These are phyloP conservation scores for Gallinago stenura DNA, from an alignment of 2,797 vertebrate genomes.

Conservation along the genomic window DNA sequence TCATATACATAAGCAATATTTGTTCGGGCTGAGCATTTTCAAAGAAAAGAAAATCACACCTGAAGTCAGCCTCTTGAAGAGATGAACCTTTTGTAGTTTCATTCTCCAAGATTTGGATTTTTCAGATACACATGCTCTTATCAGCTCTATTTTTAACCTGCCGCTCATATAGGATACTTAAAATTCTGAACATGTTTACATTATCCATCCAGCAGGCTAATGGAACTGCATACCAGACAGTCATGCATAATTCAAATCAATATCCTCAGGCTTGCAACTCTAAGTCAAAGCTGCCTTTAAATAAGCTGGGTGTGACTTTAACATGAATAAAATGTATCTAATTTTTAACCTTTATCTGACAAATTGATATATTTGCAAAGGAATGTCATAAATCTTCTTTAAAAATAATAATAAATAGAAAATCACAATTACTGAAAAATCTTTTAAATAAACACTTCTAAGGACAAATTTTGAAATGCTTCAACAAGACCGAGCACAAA, in stretches of 20 bases:
- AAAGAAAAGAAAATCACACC: constrained; percentile 26
- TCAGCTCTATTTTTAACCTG: constrained; percentile 85
- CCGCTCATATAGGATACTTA: constrained; percentile 81
- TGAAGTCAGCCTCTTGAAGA: constrained; percentile 58
- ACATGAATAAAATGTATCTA: constrained; percentile 79
- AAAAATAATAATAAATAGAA: constrained; percentile 58
- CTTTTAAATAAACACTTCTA: constrained; percentile 43
- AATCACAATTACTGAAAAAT: not conserved
- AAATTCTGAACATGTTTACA: constrained; percentile 86
- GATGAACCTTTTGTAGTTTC: constrained; percentile 52
- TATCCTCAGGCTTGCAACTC: constrained; percentile 84
- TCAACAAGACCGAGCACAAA: constrained; percentile 36
- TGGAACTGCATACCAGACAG: constrained; percentile 83
- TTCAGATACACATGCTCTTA: constrained; percentile 76
- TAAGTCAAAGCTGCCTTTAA: constrained; percentile 82
- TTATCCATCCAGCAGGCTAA: constrained; percentile 83
- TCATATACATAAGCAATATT: not conserved
- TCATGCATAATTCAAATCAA: constrained; percentile 86
- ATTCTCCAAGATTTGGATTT: constrained; percentile 72
- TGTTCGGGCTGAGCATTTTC: not conserved
- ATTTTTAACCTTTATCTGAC: constrained; percentile 80
- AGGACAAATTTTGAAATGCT: constrained; percentile 3
- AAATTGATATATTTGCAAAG: constrained; percentile 76
- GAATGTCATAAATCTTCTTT: constrained; percentile 66
- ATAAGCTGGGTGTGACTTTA: constrained; percentile 82